A percentile compares a stretch with the other conserved stretches of the same genome.
phyloP scores from a whole-genome alignment of 2,888 invertebrate species.

The Chrysolina oricalcia region DNA sequence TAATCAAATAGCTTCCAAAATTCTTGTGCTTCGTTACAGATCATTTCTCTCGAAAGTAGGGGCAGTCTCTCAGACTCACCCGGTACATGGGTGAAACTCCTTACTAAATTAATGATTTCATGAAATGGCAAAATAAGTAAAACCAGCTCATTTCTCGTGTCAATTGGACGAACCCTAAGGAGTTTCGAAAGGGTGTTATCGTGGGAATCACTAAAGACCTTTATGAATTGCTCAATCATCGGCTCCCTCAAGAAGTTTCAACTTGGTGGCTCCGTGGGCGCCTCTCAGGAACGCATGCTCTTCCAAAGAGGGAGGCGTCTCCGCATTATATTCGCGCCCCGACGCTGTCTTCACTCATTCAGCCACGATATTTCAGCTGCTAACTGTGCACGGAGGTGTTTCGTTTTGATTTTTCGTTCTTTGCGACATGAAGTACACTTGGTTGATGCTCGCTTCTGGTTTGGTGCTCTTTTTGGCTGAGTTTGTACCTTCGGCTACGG shows the following conservation, averaged over 20 bases:
- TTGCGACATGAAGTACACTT: slow-evolving; percentile 68
- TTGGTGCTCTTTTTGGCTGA: slow-evolving; percentile 65
- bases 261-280: slow-evolving; percentile 60
- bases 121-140: no score
- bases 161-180: no score
- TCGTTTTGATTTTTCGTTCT: slow-evolving; percentile 43
- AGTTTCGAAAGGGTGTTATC: neutral
- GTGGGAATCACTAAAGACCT: neutral
- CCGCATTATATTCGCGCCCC: slow-evolving; percentile 65
- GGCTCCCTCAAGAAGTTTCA: slow-evolving; percentile 36
- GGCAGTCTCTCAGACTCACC: no score
- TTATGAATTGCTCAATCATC: neutral
- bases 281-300: slow-evolving; percentile 58
- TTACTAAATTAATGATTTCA: no score
- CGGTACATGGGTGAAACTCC: no score
- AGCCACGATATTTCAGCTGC: slow-evolving; percentile 57
- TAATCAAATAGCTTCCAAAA: no score
- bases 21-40: no score
- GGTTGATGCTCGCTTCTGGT: slow-evolving; percentile 67
- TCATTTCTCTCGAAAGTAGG: no score
- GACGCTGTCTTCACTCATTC: slow-evolving; percentile 63
- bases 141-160: no score
- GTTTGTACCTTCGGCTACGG: slow-evolving; percentile 61
- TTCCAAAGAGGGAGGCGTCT: slow-evolving; percentile 60
- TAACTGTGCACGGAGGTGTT: slow-evolving; percentile 54